Base-by-base conservation (phyloP, 1,140 invertebrate genomes). In the Drosophila quadrilineata region DNA sequence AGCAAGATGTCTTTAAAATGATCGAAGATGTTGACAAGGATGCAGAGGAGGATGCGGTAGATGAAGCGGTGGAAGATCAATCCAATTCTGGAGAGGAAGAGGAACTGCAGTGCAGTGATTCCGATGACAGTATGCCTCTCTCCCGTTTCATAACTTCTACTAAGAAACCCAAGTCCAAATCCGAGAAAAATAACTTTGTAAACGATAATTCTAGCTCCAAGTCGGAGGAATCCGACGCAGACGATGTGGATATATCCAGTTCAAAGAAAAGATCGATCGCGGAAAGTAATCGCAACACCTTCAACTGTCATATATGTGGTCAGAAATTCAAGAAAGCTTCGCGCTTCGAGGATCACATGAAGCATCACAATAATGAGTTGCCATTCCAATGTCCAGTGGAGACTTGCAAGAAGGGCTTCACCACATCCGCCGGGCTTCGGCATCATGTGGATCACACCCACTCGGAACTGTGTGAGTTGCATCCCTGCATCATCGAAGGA, bases 1-100 rank as follows among this genome's bases (percentile, higher is more conserved):
- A 84, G 41, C 76, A 87, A n/a, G 80, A 87, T 38, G 86, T 88
- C 2, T 88, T 88, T 12, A 88, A 87, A 49, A 88, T 88, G 86
- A 38, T 88, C 10, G 75, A 84, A 36, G 53, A 59, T 33, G 86
- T 76, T 0, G 86, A 87, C n/a, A 87, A 76, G 54, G 84, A 87
- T 19, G 64, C 65, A 5, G 69, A 67, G 4, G 65, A 70, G 14
- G 59, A 66, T 0, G 65, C 9, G 6, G 14, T 10, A 68, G n/a
- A 48, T 36, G 19, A 48, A 67, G 8, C 24, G 3, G 45, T 43
- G 19, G 53, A 75, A 0, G 17, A 31, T 22, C n/a, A 63, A 71
- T 9, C n/a, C n/a, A n/a, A n/a, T n/a, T n/a, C n/a, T n/a, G n/a
- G n/a, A n/a, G n/a, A n/a, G n/a, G n/a, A n/a, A n/a, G n/a, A n/a